These are phyloP conservation scores for Fundulus diaphanus DNA, from an alignment of 2,797 vertebrate genomes.

Conservation along the genomic window DNA sequence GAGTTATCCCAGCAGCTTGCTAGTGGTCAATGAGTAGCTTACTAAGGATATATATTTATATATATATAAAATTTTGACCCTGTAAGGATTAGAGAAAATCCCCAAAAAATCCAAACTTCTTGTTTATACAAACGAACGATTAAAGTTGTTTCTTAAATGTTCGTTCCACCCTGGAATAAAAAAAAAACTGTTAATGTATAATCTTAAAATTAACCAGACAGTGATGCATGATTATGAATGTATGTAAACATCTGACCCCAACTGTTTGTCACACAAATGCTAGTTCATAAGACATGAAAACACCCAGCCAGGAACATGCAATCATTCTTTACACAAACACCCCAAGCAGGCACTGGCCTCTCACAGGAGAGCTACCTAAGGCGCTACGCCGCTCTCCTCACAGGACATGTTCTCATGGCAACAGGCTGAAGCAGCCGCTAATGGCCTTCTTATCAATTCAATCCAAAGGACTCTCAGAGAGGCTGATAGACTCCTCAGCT, in stretches of 20 bases:
- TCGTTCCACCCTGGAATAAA: neutral
- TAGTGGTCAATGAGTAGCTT: neutral
- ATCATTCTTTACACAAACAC: constrained; percentile 1
- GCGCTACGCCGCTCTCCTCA: constrained; percentile 42
- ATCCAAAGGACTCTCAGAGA: constrained; percentile 60
- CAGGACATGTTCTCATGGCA: constrained; percentile 66
- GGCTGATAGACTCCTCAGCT: constrained; percentile 50
- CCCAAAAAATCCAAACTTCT: neutral
- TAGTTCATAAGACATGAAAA: neutral
- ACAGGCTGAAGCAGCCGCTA: constrained; percentile 68
- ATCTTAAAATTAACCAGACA: neutral
- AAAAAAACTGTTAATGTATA: neutral
- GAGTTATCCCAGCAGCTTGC: neutral
- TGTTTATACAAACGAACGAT: neutral
- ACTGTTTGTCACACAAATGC: neutral
- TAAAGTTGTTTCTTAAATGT: neutral
- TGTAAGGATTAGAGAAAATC: neutral
- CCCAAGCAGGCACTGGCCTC: constrained; percentile 7
- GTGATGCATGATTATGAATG: neutral
- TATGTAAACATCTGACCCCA: neutral
- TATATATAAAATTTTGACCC: neutral
- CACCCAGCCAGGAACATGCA: too few relatives aligned
- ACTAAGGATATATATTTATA: neutral
- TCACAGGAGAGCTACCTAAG: constrained; percentile 57
- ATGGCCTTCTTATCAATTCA: constrained; percentile 73